A percentile compares a stretch with the other conserved stretches of the same genome.
phyloP scores from a whole-genome alignment of 2,888 invertebrate species.

The Serrognathus titanus region DNA sequence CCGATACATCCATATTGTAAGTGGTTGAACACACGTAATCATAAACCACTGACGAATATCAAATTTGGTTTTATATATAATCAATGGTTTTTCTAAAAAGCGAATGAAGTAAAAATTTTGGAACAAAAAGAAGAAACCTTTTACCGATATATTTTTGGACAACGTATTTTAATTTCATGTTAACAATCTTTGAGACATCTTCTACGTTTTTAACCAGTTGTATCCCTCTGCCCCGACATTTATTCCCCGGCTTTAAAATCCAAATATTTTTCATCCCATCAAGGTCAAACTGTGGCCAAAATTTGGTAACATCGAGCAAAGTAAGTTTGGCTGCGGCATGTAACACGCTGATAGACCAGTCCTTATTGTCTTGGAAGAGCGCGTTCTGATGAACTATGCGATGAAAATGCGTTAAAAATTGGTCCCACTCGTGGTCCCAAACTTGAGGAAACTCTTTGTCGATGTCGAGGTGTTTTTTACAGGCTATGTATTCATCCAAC shows the following conservation, averaged over 20 bases:
- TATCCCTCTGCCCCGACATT: slow-evolving; percentile 88
- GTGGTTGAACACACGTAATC: slow-evolving; percentile 84
- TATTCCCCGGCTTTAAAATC: slow-evolving; percentile 91
- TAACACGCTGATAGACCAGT: slow-evolving; percentile 25
- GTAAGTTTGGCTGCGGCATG: slow-evolving; percentile 56
- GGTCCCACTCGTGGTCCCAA: slow-evolving; percentile 89
- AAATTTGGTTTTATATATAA: slow-evolving; percentile 88
- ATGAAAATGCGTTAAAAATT: slow-evolving; percentile 70
- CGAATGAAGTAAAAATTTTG: slow-evolving; percentile 11
- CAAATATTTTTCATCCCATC: slow-evolving; percentile 88
- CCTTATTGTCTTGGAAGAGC: slow-evolving; percentile 31
- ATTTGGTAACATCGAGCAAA: slow-evolving; percentile 63
- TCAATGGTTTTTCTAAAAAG: slow-evolving; percentile 77
- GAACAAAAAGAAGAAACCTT: slow-evolving; percentile 16
- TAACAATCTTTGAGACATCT: slow-evolving; percentile 72
- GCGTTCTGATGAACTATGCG: slow-evolving; percentile 63
- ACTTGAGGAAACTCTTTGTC: slow-evolving; percentile 60
- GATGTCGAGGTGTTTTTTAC: slow-evolving; percentile 71
- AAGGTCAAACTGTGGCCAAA: slow-evolving; percentile 79
- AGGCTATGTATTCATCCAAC: slow-evolving; percentile 72
- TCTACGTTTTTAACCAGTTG: slow-evolving; percentile 81
- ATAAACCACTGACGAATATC: slow-evolving; percentile 96
- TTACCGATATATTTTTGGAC: slow-evolving; percentile 95
- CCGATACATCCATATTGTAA: slow-evolving; percentile 92
- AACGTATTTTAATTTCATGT: slow-evolving; percentile 76